A percentile compares a stretch with the other conserved stretches of the same genome.
phyloP scores from a whole-genome alignment of 2,113 vertebrate species.

The Lagopus leucura region DNA sequence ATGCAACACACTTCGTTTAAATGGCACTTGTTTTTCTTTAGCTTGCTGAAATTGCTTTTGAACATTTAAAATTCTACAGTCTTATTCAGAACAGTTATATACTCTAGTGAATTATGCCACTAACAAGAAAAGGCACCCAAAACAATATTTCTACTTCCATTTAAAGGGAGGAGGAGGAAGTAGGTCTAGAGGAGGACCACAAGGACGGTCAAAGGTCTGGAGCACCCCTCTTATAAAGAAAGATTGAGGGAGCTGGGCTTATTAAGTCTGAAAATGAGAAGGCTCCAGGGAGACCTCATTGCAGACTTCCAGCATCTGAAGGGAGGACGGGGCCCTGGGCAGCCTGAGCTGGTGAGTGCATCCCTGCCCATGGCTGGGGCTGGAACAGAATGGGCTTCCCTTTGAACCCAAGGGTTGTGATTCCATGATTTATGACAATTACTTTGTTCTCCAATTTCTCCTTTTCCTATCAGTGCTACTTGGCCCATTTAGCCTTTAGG shows the following conservation, averaged over 20 bases:
- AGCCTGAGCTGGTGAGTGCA: not conserved
- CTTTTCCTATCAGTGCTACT: not conserved
- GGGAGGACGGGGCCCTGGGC: not conserved
- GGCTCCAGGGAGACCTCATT: not conserved
- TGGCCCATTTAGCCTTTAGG: not conserved
- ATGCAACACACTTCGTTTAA: not conserved
- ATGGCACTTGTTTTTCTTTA: constrained; percentile 16
- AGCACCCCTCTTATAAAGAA: not conserved
- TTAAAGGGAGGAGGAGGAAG: not conserved
- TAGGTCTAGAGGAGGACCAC: not conserved
- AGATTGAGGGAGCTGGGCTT: not conserved
- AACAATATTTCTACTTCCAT: not conserved
- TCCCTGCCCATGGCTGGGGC: not conserved
- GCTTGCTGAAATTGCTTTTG: not conserved
- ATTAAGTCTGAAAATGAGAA: not conserved
- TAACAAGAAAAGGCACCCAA: not conserved
- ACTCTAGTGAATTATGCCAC: not conserved
- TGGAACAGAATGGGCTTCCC: not conserved
- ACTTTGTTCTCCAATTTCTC: not conserved
- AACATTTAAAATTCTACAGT: not conserved
- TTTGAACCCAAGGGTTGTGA: not conserved
- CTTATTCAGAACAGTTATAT: constrained; percentile 17
- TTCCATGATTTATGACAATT: not conserved
- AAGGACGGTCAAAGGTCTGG: not conserved
- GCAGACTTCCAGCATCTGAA: not conserved